Conservation (phyloP, 2,113 vertebrate species). For the Salminus brasiliensis region DNA sequence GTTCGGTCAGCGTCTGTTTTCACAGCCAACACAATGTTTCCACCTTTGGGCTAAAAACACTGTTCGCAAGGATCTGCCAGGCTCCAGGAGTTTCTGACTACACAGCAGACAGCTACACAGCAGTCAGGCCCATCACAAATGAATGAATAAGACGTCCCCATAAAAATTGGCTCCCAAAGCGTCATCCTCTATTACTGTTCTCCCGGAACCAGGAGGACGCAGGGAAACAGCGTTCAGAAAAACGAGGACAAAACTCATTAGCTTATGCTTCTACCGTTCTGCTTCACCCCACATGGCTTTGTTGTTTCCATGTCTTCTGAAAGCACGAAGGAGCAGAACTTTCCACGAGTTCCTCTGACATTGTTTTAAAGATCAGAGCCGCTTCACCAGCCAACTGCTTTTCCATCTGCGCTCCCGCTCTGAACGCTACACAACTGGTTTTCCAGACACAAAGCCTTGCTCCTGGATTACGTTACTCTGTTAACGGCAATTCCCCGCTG, state of each 20-base stretch:
- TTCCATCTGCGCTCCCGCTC: background rate
- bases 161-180: background rate
- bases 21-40: background rate
- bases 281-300: background rate
- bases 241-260: background rate
- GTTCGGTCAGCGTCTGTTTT: background rate
- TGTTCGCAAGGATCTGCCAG: background rate
- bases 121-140: background rate
- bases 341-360: background rate
- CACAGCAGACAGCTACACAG: background rate
- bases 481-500: background rate
- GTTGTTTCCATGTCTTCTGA: background rate
- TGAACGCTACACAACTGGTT: conserved; percentile 5
- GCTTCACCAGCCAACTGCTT: background rate
- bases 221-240: background rate
- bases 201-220: background rate
- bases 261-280: background rate
- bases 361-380: background rate
- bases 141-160: background rate
- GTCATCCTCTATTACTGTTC: background rate
- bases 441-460: background rate
- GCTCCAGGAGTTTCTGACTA: background rate
- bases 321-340: background rate
- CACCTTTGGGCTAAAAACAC: background rate
- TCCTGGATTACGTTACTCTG: background rate